A percentile compares a stretch with the other conserved stretches of the same genome.
Conservation (phyloP, 2,113 vertebrate species). For the Chrysochloris asiatica region DNA sequence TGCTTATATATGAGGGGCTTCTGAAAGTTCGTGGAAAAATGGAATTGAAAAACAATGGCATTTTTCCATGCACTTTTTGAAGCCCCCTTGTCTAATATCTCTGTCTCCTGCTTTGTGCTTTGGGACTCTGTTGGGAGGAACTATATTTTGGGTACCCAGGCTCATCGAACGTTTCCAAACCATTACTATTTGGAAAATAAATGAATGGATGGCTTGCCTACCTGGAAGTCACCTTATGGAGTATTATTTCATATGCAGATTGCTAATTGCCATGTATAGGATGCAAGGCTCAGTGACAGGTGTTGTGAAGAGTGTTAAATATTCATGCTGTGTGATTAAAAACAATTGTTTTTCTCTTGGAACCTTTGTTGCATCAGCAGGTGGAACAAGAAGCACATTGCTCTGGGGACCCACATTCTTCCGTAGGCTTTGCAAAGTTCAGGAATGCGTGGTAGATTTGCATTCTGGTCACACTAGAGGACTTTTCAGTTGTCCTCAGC, state of each 20-base stretch:
- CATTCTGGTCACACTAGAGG: background rate
- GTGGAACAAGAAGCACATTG: background rate
- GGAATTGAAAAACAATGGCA: too few species aligned
- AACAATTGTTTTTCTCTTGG: background rate
- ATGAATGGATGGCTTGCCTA: background rate
- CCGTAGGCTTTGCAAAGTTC: background rate
- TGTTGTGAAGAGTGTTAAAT: background rate
- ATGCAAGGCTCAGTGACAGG: background rate
- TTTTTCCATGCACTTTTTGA: too few species aligned
- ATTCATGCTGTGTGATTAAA: background rate
- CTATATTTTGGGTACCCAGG: background rate
- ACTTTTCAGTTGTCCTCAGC: background rate
- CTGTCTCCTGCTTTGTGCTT: background rate
- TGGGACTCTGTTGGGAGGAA: background rate
- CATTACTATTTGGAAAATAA: background rate
- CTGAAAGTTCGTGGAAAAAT: too few species aligned
- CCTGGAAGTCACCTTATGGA: background rate
- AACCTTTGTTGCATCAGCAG: background rate
- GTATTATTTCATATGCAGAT: background rate
- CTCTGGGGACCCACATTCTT: background rate
- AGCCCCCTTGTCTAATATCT: too few species aligned
- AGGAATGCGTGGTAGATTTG: background rate
- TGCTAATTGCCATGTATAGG: background rate
- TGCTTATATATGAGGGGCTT: background rate
- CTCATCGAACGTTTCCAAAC: background rate